Evolutionary conservation across 2,113 vertebrate species (phyloP), one percentile per base, ranked within the genome.

Genomic region (Pluvialis apricaria): DNA sequence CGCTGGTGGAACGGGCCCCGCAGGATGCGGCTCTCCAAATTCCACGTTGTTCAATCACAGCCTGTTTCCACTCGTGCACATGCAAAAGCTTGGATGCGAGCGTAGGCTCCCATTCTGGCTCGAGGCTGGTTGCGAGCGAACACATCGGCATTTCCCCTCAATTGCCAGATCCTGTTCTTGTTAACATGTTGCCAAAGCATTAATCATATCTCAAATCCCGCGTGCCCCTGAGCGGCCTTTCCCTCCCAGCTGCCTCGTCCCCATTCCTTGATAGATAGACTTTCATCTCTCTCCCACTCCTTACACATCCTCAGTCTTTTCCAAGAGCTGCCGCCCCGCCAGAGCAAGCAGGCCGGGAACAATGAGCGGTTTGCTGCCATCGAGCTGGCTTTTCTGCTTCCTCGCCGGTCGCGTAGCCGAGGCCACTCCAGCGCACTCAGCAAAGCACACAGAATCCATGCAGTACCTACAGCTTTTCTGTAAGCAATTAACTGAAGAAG

Each of bases 401-500:
- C 73, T 86, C 1, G 0, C 72, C 4, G 10, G 69, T 28, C 11
- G 0, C 29, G 2, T 8, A 45, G 70, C 22, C 0, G 73, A 81
- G 86, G 62, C 86, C 76, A 86, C 94, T 93, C 90, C 90, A 91
- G 88, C 0, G 22, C 70, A 66, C 94, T 90, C 94, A 66, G 94
- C 84, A 95, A 95, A 95, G 87, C 86, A 80, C 94, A 87, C 91
- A 94, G 78, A 80, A 80, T 52, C 82, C 70, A 25, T 55, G 94
- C 82, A 90, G 15, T 86, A 95, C 95, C 91, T 96, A 92, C 86
- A 55, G 94, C 92, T 95, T 96, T 95, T 97, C 94, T 88, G 79
- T 36, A 60, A 97, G 94, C 94, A 97, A 96, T 97, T 97, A 97
- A 97, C 91, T 96, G 90, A 71, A 96, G 93, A 96, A 97, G 95